Percentiles rank a stretch among this genome's conserved stretches.
These are phyloP conservation scores for Amblyopsis hoosieri DNA, from an alignment of 2,797 vertebrate species.

Conservation along the genomic window DNA sequence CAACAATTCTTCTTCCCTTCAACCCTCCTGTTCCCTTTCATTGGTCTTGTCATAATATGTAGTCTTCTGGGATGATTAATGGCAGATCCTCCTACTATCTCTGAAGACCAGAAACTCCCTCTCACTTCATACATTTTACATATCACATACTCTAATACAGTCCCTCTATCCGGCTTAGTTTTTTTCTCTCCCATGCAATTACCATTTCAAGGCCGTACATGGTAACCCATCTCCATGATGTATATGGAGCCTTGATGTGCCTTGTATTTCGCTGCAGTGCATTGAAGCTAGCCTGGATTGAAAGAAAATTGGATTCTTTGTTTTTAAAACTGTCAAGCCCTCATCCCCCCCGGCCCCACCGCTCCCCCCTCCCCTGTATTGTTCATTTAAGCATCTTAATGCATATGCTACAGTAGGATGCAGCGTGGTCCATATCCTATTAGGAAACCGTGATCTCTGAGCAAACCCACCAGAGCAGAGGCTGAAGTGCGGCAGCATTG, in stretches of 20 bases:
- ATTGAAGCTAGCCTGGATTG: not conserved
- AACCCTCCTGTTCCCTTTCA: slow-evolving; percentile 27
- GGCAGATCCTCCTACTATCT: slow-evolving; percentile 42
- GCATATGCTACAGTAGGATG: no score
- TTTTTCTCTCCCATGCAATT: not conserved
- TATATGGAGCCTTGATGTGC: not conserved
- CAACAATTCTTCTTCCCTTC: slow-evolving; percentile 32
- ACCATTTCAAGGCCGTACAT: slow-evolving; percentile 1
- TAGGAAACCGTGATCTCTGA: not conserved
- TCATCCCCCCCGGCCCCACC: not conserved
- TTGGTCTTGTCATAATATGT: slow-evolving; percentile 39
- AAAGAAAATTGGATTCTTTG: no score
- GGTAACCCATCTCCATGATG: not conserved
- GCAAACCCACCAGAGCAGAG: not conserved
- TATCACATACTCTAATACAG: not conserved
- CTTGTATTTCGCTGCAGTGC: not conserved
- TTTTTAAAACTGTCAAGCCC: no score
- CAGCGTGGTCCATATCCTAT: not conserved
- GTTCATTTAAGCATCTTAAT: not conserved
- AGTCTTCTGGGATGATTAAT: slow-evolving; percentile 61
- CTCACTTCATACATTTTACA: slow-evolving; percentile 21
- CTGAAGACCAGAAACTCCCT: slow-evolving; percentile 22
- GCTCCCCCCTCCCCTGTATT: not conserved
- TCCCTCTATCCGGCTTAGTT: not conserved
- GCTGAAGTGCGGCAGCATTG: not conserved